phyloP scores from a whole-genome alignment of 2,797 vertebrate species.

The Halcyon chelicuti region DNA sequence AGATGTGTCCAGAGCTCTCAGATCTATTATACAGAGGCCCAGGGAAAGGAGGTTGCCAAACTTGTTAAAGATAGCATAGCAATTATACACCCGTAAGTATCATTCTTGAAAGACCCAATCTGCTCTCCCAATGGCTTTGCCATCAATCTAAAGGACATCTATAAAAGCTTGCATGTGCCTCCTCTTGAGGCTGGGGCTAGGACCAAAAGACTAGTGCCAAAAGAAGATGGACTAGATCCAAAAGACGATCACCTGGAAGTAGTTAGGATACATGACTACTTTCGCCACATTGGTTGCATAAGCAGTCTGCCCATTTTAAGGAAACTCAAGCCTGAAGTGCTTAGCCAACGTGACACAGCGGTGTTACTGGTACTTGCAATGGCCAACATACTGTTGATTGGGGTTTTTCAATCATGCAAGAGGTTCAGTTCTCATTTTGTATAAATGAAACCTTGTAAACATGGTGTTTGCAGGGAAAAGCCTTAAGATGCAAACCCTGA shows the following conservation, averaged over 20 bases:
- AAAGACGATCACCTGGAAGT: neutral
- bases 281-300: neutral
- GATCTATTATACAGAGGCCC: neutral
- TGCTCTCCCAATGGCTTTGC: neutral
- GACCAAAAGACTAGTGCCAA: neutral
- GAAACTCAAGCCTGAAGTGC: neutral
- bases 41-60: neutral
- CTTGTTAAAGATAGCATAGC: neutral
- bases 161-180: fast-evolving
- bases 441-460: neutral
- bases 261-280: neutral
- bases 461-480: neutral
- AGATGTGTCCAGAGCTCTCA: neutral
- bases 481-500: neutral
- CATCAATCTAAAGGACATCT: neutral
- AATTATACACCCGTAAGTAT: neutral
- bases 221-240: neutral
- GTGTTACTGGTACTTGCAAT: neutral
- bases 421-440: neutral
- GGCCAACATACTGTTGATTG: neutral
- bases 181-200: neutral
- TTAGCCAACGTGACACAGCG: neutral
- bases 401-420: neutral
- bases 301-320: neutral
- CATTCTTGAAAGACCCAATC: neutral